A percentile compares a stretch with the other conserved stretches of the same genome.
Evolutionary conservation across 2,888 invertebrate species (phyloP).

Genomic region (Troilus luridus): DNA sequence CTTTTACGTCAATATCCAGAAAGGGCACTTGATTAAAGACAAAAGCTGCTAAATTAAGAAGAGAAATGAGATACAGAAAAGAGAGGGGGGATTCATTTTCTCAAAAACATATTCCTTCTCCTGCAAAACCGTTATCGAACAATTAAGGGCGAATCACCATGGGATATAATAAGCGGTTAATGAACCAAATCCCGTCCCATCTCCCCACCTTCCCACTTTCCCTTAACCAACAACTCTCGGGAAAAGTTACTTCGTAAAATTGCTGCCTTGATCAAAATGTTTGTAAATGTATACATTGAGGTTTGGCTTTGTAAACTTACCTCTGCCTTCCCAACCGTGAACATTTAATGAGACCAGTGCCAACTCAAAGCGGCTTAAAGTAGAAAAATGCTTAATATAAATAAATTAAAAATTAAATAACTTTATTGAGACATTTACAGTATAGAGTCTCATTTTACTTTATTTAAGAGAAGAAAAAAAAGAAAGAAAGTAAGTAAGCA

Average conservation of each 20-base stretch:
- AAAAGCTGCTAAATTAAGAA: neutral
- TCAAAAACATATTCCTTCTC: neutral
- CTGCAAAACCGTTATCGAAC: neutral
- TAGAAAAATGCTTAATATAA: slow-evolving; percentile 9
- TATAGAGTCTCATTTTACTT: neutral
- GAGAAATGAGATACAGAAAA: neutral
- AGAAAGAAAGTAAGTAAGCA: neutral
- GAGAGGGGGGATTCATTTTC: neutral
- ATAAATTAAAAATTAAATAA: neutral
- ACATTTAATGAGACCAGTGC: slow-evolving; percentile 23
- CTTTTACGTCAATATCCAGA: neutral
- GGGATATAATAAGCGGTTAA: slow-evolving; percentile 26
- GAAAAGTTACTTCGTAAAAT: slow-evolving; percentile 31
- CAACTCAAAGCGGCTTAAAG: slow-evolving; percentile 1
- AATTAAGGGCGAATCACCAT: neutral
- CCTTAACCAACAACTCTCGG: neutral
- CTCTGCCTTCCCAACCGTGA: slow-evolving; percentile 1
- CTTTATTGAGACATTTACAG: neutral
- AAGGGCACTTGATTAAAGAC: neutral
- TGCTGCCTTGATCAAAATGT: slow-evolving; percentile 45
- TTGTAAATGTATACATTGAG: slow-evolving; percentile 36
- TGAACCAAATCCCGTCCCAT: neutral
- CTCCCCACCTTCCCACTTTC: neutral
- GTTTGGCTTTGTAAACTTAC: slow-evolving; percentile 38
- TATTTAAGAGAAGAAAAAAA: neutral